Evolutionary conservation across 2,113 vertebrate species (phyloP), one percentile per base, ranked within the genome.

Genomic region (Mesembrinibis cayennensis): DNA sequence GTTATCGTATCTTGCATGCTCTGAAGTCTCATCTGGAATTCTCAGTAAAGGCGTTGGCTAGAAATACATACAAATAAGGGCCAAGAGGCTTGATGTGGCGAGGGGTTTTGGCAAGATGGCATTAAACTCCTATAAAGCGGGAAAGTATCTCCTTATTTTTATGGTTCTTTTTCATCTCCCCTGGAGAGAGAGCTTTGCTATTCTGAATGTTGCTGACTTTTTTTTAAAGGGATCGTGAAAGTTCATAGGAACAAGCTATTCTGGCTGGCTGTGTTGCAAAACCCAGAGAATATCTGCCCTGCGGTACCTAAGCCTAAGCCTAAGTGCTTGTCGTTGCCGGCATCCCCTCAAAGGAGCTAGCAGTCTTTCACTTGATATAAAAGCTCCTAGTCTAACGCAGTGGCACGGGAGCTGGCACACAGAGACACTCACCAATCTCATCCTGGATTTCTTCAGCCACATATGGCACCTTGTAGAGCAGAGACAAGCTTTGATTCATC

Each of bases 381-480:
- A 66, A 78, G n/a, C 55, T 36, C 17, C 13, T 29, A 65, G 50
- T 56, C 83, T 76, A 56, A 49, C 27, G 50, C 22, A 26, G 32
- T 7, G 58, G 49, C 66, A 58, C 1, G 4, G 58, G 47, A 66
- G 77, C 45, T 81, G 87, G 80, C 36, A 21, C 16, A 12, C 36
- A 62, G 19, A 66, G 32, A 58, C 53, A 98, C 99, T 98, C 97
- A 99, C 99, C 99, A 25, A 99, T 99, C 96, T 99, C 98, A 93
- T 99, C 99, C 94, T 99, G 99, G 88, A 99, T 99, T 95, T 99
- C 99, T 78, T 99, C 99, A 40, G 99, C 99, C 55, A 99, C 99
- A 26, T 99, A 99, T 2, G 99, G 99, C 30, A 99, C 99, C 97
- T 99, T 99, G 98, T 99, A 99, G 89, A 99, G 99, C 90, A 99